phyloP scores from a whole-genome alignment of 1,140 invertebrate species.

The Ganaspis sp. region DNA sequence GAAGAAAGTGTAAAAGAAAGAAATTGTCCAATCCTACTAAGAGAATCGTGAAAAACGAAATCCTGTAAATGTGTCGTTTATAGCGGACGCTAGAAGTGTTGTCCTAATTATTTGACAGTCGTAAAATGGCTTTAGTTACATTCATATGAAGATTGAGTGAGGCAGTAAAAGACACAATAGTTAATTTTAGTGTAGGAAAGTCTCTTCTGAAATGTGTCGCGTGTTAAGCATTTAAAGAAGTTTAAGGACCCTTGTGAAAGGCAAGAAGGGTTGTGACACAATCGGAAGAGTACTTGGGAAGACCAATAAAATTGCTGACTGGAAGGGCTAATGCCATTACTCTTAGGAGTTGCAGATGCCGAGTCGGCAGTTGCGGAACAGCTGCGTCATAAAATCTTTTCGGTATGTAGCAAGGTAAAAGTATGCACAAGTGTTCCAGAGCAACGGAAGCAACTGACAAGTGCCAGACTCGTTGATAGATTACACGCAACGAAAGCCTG shows the following conservation, averaged over 20 bases:
- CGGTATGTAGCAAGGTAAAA: background rate
- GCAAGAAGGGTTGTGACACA: conserved; percentile 6
- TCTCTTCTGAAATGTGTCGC: background rate
- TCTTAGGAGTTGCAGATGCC: conserved; percentile 20
- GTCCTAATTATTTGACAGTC: background rate
- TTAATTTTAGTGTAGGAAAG: background rate
- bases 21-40: too few relatives aligned
- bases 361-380: conserved; percentile 14
- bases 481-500: conserved; percentile 45
- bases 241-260: conserved; percentile 17
- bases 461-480: conserved; percentile 55
- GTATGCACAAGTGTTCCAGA: conserved; percentile 31
- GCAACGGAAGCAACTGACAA: conserved; percentile 29
- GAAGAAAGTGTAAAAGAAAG: too few relatives aligned
- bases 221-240: background rate
- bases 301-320: conserved; percentile 29
- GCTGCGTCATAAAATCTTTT: conserved; percentile 22
- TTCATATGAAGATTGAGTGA: background rate
- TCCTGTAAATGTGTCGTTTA: background rate
- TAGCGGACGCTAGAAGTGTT: background rate
- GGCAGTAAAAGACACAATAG: background rate
- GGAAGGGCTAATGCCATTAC: conserved; percentile 26
- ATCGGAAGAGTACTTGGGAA: conserved; percentile 3
- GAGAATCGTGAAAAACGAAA: too few relatives aligned
- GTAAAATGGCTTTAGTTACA: background rate